Base-by-base conservation (phyloP, 2,113 vertebrate species). In the Bombycilla garrulus region DNA sequence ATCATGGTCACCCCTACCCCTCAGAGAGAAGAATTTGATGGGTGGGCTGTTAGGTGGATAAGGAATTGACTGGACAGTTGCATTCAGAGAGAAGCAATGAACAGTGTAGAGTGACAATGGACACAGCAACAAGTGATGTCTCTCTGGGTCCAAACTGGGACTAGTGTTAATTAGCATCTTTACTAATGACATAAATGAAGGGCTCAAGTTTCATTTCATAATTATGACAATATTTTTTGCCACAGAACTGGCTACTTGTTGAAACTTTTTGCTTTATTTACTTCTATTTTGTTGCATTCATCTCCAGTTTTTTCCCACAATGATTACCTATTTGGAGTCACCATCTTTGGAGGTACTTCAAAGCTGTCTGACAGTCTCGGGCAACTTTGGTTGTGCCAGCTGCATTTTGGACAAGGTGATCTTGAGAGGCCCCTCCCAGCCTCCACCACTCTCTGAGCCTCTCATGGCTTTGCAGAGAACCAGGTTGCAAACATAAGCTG, bases 1-100 rank as follows among this genome's bases (percentile, higher is more conserved):
- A 44, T 8, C 66, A 48, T 0, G 0, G 31, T 31, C 6, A 11
- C 11, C 16, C 13, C 17, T 11, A 25, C 18, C 16, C 11, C 14
- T 54, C 40, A 62, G 29, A 48, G 28, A 47, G 47, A n/a, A 54
- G n/a, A 47, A 47, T 47, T 48, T 35, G n/a, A 47, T 71, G n/a
- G 7, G 16, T 62, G 20, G 9, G 8, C 48, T 79, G 20, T 35
- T 35, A 47, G 40, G 5, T 17, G 25, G 20, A 48, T 2, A 54
- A 48, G 40, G 40, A 62, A 25, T 70, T 12, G 13, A 1, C 5
- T 31, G 29, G 29, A 35, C 5, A 15, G 5, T 17, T 48, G 9
- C 24, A 62, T n/a, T 5, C 40, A n/a, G 28, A 44, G 13, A 28
- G 15, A 15, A 28, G 20, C 4, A 24, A 2, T 40, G 19, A 61